Evolutionary conservation across 2,888 invertebrate species (phyloP), one percentile per base, ranked within the genome.

Genomic region (Orthonychiurus folsomi): DNA sequence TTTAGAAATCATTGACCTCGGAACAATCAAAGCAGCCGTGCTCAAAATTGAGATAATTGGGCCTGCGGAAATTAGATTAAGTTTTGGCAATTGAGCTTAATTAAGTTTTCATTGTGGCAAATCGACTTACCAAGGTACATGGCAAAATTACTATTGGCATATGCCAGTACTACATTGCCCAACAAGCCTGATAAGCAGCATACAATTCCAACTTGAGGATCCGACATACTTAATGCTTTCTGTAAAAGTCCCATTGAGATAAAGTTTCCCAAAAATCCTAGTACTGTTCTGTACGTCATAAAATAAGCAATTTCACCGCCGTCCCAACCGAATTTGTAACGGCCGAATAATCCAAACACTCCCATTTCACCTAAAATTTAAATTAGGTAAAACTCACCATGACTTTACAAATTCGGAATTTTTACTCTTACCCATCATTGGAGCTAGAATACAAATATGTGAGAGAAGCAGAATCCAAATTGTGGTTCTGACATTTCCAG

Each of bases 271-370:
- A 71, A 50, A 52, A 71, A 71, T 3, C 70, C 69, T 3, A 71
- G 47, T 9, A 71, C 63, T 5, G 61, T 71, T 58, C 67, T 70
- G 61, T 66, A 71, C 5, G 68, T 68, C 66, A 68, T 69, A 50
- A 52, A 70, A 3, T 61, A 15, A 25, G 68, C 69, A 25, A 50
- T 63, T 1, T 24, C 3, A 2, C 47, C 50, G 78, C 89, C 90
- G 74, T 89, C 86, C 90, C 90, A 91, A 75, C 89, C 88, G 78
- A 90, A 91, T 55, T 88, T 83, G 76, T 85, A 89, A 66, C 90
- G 82, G 28, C 88, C 88, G 76, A 89, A 90, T 61, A 91, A 80
- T 76, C 90, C 91, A 78, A 86, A 81, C 2, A 91, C 89, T 26
- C 87, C 85, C 87, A 90, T 88, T 79, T 90, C 90, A 76, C 89